Base-by-base conservation (phyloP, 1,140 invertebrate genomes). In the Sesamia nonagrioides region DNA sequence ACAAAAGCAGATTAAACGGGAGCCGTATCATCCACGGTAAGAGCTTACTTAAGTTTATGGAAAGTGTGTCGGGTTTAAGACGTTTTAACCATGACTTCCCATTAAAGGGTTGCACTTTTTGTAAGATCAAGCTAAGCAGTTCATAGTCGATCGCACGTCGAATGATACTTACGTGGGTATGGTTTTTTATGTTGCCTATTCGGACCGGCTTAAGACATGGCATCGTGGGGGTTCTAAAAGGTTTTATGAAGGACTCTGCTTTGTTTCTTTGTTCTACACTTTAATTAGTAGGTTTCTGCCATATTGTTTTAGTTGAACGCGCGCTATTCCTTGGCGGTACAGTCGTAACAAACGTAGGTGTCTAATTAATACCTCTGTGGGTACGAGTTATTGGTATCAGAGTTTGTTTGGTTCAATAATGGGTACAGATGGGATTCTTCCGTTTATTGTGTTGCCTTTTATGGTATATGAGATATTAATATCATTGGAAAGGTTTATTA, bases 31-130 rank as follows among this genome's bases (percentile, higher is more conserved):
- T 91, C 86, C 82, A 82, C 88, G 82, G 84, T 92, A 89, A 92
- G 89, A 91, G 91, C 87, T 86, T 90, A 90, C 89, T 94, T 92
- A 92, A 92, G 86, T 92, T 92, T 93, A 92, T 89, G 86, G 90
- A 91, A 93, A 92, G 89, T 91, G 89, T 89, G 87, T 88, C 89
- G 85, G 81, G 83, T 80, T 88, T 91, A 92, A 91, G 86, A 85
- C 82, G 85, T 88, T 92, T 92, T 86, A 91, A 87, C 88, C 88
- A 89, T 91, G 89, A 93, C 88, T 92, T 89, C 84, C 86, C 84
- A 75, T 91, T 89, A 92, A 94, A 92, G 92, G 90, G 91, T 92
- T 92, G 90, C 86, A 84, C 87, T 94, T 93, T 94, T 92, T 93
- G 88, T 93, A 86, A 86, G 87, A 92, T 90, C 90, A 91, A 86